A percentile compares a stretch with the other conserved stretches of the same genome.
These are phyloP conservation scores for Pseudanteris insignis DNA, from an alignment of 2,888 invertebrate species.

Conservation along the genomic window DNA sequence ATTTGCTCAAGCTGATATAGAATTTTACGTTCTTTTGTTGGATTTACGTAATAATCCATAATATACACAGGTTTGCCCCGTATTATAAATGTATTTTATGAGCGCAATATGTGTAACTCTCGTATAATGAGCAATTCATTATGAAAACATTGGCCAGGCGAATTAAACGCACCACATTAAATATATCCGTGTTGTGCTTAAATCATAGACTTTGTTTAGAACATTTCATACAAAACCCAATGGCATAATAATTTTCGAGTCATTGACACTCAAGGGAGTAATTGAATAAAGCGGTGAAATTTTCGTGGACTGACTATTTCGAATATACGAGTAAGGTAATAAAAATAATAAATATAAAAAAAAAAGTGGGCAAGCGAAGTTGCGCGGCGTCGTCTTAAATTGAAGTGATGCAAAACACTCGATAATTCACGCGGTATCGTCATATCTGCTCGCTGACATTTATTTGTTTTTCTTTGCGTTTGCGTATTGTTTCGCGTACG, in stretches of 20 bases:
- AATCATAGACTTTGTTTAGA: no score
- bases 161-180: constrained; percentile 22
- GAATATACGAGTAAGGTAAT: no score
- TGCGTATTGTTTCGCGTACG: constrained; percentile 17
- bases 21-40: constrained; percentile 42
- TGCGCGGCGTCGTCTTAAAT: background rate
- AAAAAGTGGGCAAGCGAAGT: no score
- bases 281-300: background rate
- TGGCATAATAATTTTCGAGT: constrained; percentile 9
- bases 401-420: constrained; percentile 10
- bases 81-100: constrained; percentile 34
- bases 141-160: constrained; percentile 13
- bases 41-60: constrained; percentile 40
- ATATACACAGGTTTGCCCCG: constrained; percentile 24
- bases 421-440: constrained; percentile 15
- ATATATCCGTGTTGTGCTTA: constrained; percentile 5
- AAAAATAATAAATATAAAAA: no score
- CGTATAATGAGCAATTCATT: constrained; percentile 31
- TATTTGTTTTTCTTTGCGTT: constrained; percentile 29
- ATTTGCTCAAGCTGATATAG: constrained; percentile 32
- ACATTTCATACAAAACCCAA: no score
- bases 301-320: no score
- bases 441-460: constrained; percentile 18
- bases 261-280: background rate
- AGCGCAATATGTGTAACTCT: constrained; percentile 29